These are phyloP conservation scores for Formicarius rufipectus DNA, from an alignment of 2,113 vertebrate genomes.

Conservation along the genomic window DNA sequence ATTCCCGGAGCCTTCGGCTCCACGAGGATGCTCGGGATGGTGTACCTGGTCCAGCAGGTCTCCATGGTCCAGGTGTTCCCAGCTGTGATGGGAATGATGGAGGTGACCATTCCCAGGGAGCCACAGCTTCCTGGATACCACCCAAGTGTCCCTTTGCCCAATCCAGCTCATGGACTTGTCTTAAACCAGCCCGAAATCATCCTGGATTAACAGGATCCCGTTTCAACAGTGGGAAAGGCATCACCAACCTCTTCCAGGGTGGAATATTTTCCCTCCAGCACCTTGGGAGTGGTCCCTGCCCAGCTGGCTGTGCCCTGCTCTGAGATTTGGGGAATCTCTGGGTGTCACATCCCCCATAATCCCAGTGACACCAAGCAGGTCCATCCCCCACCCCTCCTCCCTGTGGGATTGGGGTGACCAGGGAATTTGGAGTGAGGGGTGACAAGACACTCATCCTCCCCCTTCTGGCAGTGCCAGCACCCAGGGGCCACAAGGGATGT, in stretches of 20 bases:
- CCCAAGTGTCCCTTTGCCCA: background rate
- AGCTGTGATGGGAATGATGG: background rate
- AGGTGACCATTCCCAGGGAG: background rate
- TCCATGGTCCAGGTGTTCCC: accelerated
- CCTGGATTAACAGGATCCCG: background rate
- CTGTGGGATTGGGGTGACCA: accelerated
- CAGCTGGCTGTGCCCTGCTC: too few relatives aligned
- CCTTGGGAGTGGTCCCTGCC: background rate
- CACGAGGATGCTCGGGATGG: accelerated
- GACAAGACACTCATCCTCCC: too few relatives aligned
- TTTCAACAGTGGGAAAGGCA: accelerated
- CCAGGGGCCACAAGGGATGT: background rate
- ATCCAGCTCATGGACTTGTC: background rate
- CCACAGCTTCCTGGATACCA: background rate
- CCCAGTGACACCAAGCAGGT: background rate
- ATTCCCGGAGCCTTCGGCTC: background rate
- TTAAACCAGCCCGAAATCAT: background rate
- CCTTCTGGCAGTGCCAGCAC: too few relatives aligned
- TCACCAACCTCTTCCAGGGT: background rate
- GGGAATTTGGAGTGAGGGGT: accelerated
- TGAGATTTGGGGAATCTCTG: background rate
- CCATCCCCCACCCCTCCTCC: background rate
- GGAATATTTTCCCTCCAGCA: background rate
- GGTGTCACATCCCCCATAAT: background rate
- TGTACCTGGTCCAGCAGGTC: background rate